Conservation (phyloP, 2,113 vertebrate species). For the Myanophis thanlyinensis region DNA sequence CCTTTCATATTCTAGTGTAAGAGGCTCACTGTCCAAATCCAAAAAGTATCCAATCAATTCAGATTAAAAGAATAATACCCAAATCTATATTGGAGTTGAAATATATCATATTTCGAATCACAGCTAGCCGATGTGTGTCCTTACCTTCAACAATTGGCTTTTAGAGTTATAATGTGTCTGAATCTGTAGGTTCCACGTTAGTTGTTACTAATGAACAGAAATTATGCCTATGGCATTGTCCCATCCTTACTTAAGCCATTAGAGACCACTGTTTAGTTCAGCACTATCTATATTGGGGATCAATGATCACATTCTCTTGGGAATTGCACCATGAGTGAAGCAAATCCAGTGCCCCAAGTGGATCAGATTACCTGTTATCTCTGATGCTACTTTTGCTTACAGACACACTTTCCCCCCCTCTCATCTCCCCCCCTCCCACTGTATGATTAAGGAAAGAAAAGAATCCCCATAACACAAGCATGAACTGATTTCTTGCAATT, state of each 20-base stretch:
- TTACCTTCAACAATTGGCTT: neutral
- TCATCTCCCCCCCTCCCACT: neutral
- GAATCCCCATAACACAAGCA: neutral
- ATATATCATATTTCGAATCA: neutral
- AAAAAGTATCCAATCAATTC: neutral
- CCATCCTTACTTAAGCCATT: neutral
- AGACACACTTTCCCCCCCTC: neutral
- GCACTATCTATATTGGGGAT: neutral
- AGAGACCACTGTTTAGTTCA: neutral
- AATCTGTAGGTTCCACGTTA: neutral
- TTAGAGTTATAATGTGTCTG: neutral
- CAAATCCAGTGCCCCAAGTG: neutral
- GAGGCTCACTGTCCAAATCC: neutral
- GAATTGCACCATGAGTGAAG: neutral
- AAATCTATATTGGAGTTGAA: neutral
- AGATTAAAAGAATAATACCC: neutral
- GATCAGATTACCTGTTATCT: neutral
- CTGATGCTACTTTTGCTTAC: neutral
- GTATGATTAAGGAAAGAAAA: neutral
- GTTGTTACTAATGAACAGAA: neutral
- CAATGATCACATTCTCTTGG: neutral
- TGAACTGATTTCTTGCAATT: neutral
- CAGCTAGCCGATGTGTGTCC: neutral
- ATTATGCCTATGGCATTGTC: neutral
- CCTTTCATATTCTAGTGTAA: neutral